Conservation (phyloP, 2,888 invertebrate genomes). For the Tyria jacobaeae region DNA sequence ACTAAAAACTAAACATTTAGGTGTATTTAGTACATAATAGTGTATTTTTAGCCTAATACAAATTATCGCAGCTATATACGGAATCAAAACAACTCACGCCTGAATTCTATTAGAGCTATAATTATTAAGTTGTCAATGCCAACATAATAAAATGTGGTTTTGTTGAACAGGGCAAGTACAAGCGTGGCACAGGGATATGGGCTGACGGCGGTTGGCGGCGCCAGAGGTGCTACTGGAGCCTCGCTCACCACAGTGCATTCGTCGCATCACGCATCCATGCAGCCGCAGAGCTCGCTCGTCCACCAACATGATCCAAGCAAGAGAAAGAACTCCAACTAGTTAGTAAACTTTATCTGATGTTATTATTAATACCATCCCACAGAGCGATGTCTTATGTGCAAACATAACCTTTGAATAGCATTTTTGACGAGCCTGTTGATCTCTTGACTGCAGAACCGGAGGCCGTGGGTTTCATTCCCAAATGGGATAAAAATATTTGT, state of each 20-base stretch:
- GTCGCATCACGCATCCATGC: slow-evolving; percentile 43
- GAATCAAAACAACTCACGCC: slow-evolving; percentile 7
- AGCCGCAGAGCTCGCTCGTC: slow-evolving; percentile 37
- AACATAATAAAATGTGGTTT: slow-evolving; percentile 8
- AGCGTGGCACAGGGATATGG: slow-evolving; percentile 65
- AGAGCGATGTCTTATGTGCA: too few relatives aligned
- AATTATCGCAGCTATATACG: neutral
- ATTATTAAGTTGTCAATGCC: neutral
- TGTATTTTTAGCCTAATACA: slow-evolving; percentile 1
- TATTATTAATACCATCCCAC: too few relatives aligned
- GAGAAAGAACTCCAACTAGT: slow-evolving; percentile 61
- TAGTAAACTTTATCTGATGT: slow-evolving; percentile 37
- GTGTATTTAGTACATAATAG: slow-evolving; percentile 3
- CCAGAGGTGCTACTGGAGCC: slow-evolving; percentile 35
- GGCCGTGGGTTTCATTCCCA: too few relatives aligned
- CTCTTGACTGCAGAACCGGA: too few relatives aligned
- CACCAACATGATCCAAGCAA: slow-evolving; percentile 57
- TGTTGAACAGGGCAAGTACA: slow-evolving; percentile 54
- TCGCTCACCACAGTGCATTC: slow-evolving; percentile 26
- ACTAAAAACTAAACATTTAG: neutral
- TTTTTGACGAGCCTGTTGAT: too few relatives aligned
- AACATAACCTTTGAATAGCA: too few relatives aligned
- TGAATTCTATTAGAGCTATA: neutral
- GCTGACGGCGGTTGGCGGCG: slow-evolving; percentile 66
- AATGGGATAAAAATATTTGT: too few relatives aligned